Evolutionary conservation across 2,888 invertebrate species (phyloP).

Genomic region (Trachelus stipa): DNA sequence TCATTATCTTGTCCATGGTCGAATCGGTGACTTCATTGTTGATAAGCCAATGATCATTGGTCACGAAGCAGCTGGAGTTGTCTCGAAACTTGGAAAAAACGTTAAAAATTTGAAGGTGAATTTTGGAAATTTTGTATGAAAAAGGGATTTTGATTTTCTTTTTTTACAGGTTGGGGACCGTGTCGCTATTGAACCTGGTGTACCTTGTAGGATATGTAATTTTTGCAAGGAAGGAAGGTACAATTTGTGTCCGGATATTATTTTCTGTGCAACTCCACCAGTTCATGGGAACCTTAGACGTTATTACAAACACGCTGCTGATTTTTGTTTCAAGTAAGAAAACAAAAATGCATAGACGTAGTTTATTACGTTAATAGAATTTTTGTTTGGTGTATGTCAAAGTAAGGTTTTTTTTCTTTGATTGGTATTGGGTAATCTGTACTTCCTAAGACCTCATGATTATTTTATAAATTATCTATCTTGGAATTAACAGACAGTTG

Average conservation of each 20-base stretch:
- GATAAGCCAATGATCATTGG: slow-evolving; percentile 93
- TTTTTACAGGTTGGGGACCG: slow-evolving; percentile 78
- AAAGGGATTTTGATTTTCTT: slow-evolving; percentile 7
- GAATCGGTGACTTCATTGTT: slow-evolving; percentile 89
- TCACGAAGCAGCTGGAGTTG: slow-evolving; percentile 89
- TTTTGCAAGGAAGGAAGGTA: slow-evolving; percentile 91
- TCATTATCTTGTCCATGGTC: slow-evolving; percentile 87
- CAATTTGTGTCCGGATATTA: slow-evolving; percentile 89
- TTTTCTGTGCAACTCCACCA: slow-evolving; percentile 96
- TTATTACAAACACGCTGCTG: slow-evolving; percentile 90
- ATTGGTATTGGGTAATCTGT: no score
- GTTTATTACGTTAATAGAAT: no score
- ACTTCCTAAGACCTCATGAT: no score
- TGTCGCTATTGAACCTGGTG: slow-evolving; percentile 95
- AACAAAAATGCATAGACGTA: no score
- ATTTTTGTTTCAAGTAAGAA: slow-evolving; percentile 85
- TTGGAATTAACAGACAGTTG: no score
- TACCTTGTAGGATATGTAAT: slow-evolving; percentile 85
- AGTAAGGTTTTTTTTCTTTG: no score
- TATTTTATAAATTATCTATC: no score
- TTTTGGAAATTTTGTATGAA: slow-evolving; percentile 47
- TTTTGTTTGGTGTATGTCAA: no score
- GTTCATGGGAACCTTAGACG: slow-evolving; percentile 88
- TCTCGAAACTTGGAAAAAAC: slow-evolving; percentile 79
- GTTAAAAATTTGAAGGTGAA: slow-evolving; percentile 75